Base-by-base conservation (phyloP, 2,888 invertebrate genomes). In the Hirudinaria manillensis region DNA sequence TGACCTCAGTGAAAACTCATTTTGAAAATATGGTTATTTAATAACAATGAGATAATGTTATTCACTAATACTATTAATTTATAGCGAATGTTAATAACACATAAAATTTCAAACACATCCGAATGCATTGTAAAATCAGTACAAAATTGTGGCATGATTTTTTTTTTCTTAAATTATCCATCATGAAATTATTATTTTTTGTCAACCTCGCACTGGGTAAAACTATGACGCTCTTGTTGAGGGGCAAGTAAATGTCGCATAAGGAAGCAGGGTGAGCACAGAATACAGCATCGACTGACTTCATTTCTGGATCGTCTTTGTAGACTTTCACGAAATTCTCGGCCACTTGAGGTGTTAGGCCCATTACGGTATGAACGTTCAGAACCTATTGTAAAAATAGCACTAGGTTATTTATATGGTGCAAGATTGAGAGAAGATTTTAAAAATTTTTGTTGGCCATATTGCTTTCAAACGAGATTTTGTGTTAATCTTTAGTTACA, bases 191-290 rank as follows among this genome's bases (percentile, higher is more conserved):
- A n/a, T n/a, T n/a, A n/a, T n/a, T n/a, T n/a, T n/a, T n/a, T n/a
- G n/a, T n/a, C n/a, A n/a, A 76, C 51, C 76, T 65, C 21, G 68
- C 61, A 27, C 56, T 70, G 19, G 74, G 38, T n/a, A 73, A 51
- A 29, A 77, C 38, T 19, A 77, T 74, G 29, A 77, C 36, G 36
- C 76, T 77, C 45, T 77, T 77, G 68, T 77, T 76, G 32, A 77
- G 73, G n/a, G 68, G 66, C 19, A 70, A 36, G 67, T 70, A 77
- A 27, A 77, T 55, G n/a, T 76, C 74, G 51, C 77, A 77, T 34
- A 76, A 27, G 10, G 77, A 72, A 27, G 76, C 51, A 3, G 68
- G 72, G 55, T 77, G 70, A n/a, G 73, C 67, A 61, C 77, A 77
- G 34, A 51, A 53, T 21, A 76, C 77, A n/a, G 70, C 76, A 61